Base-by-base conservation (phyloP, 2,888 invertebrate genomes). In the Tachina grossa region DNA sequence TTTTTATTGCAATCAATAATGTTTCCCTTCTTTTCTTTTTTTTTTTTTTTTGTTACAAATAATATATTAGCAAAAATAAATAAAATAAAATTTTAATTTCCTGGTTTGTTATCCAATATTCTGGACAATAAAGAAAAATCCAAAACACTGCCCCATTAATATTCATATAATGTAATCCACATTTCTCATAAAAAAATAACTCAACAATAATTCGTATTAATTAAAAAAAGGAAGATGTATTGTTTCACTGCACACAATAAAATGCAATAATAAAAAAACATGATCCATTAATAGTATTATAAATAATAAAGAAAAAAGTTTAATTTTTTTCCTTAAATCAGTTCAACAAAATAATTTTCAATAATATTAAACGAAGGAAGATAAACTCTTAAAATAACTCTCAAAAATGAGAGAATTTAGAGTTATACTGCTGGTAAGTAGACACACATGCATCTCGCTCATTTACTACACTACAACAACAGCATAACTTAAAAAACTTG, bases 71-170 rank as follows among this genome's bases (percentile, higher is more conserved):
- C 43, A 87, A 88, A 71, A 71, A 81, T 16, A 84, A 77, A 83
- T n/a, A n/a, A n/a, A 63, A 84, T 85, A 84, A 84, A 75, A 66
- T 74, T 78, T 49, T 76, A 78, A 87, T 89, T 89, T 90, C 89
- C 89, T 88, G 87, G 87, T 90, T 90, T 86, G 88, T 89, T 87
- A 89, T 87, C 84, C 69, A 55, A 71, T 66, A 75, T 78, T 51
- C 45, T 53, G n/a, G 5, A 39, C 10, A 84, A 51, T 41, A 63
- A 39, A 47, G 43, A 51, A 61, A 43, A 45, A 45, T 5, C 16
- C 9, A 55, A 61, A 69, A 19, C 14, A 8, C 22, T 31, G n/a
- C 1, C 49, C 45, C 10, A 77, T 86, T 80, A 86, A 83, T 80
- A 86, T 86, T 49, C 86, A 81, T 55, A 66, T 31, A 22, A 72